A percentile compares a stretch with the other conserved stretches of the same genome.
phyloP scores from a whole-genome alignment of 2,888 invertebrate species.

The Synanthedon tipuliformis region DNA sequence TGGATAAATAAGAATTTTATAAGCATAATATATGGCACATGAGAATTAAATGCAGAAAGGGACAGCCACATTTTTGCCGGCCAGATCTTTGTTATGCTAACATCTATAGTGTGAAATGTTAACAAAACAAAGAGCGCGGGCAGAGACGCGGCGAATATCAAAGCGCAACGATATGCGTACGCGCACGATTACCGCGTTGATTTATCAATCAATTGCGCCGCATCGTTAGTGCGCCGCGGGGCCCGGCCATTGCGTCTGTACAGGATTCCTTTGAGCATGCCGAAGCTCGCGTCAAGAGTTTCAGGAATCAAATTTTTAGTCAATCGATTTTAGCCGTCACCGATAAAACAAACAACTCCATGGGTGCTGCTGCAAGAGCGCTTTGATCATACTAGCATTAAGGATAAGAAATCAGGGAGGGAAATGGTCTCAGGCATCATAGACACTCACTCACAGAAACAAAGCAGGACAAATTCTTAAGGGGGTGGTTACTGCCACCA shows the following conservation, averaged over 20 bases:
- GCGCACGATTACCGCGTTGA: conserved; percentile 18
- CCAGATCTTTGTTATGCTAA: too few relatives aligned
- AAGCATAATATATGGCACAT: too few relatives aligned
- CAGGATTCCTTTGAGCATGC: not conserved
- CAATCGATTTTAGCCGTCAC: not conserved
- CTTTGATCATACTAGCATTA: too few relatives aligned
- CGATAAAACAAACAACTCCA: conserved; percentile 2
- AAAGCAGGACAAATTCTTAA: too few relatives aligned
- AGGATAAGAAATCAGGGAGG: too few relatives aligned
- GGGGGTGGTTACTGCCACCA: too few relatives aligned
- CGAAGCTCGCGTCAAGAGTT: not conserved
- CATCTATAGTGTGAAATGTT: too few relatives aligned
- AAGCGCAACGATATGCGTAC: conserved; percentile 2
- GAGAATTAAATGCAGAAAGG: too few relatives aligned
- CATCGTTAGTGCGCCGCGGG: conserved; percentile 22
- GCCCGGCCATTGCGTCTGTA: conserved; percentile 10
- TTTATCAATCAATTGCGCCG: conserved; percentile 30
- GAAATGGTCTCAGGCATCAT: too few relatives aligned
- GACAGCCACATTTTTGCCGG: too few relatives aligned
- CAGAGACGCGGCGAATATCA: not conserved
- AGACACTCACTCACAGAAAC: too few relatives aligned
- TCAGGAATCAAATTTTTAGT: not conserved
- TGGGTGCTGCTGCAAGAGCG: conserved; percentile 12
- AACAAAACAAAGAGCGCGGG: not conserved
- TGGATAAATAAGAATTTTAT: too few relatives aligned